Base-by-base conservation (phyloP, 2,797 vertebrate genomes). In the Vespertilio murinus region DNA sequence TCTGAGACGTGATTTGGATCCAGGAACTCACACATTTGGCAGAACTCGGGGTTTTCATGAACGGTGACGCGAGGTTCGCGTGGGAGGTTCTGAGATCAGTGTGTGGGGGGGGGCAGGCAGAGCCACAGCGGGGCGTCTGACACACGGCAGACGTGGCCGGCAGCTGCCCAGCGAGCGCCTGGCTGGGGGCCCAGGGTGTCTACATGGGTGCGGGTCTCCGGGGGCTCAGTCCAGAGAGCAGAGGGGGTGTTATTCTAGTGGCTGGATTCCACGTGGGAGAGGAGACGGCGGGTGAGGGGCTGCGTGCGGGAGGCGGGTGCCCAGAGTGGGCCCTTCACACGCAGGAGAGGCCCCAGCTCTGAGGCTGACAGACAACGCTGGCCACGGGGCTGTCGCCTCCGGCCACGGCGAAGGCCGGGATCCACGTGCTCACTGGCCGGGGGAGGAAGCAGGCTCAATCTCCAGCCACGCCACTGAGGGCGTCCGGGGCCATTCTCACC, bases 401-500 rank as follows among this genome's bases (percentile, higher is more conserved):
- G 2, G 2, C 56, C 42, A 6, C 61, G 13, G 35, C 42, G 12
- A 38, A 54, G 56, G 67, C 25, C 33, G 2, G 1, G 65, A 8
- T 28, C 71, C 47, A 5, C 13, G n/a, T 4, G 33, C 9, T 17
- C 16, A 17, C 1, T 16, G 25, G 71, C 14, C 11, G 6, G 30
- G 17, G 64, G 52, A 16, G 28, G 20, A 23, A 3, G 25, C 30
- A 8, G 2, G 25, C 40, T 18, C 4, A 4, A 13, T 14, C 1
- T 7, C n/a, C 45, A 6, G 1, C 0, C 11, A 0, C 2, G 4
- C 33, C 22, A 11, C 14, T 0, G 38, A 7, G 17, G 0, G 1
- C 0, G 0, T n/a, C n/a, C n/a, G n/a, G n/a, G n/a, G n/a, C 69
- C 3, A 0, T 40, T 35, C 13, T 8, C 88, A 33, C 11, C 0